A percentile compares a stretch with the other conserved stretches of the same genome.
Conservation (phyloP, 2,797 vertebrate genomes). For the Falco concolor region DNA sequence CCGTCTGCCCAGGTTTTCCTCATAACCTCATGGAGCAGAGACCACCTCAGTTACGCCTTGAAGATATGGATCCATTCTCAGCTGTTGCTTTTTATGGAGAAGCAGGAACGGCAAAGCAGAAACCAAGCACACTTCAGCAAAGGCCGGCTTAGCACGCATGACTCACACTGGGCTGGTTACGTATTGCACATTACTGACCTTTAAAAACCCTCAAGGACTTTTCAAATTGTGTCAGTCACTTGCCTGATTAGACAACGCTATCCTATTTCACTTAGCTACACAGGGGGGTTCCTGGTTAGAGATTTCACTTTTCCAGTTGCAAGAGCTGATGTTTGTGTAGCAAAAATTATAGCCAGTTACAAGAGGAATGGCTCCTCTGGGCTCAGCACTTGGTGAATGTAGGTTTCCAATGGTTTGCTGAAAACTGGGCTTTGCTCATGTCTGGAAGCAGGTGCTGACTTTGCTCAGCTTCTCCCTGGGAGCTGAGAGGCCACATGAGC, state of each 20-base stretch:
- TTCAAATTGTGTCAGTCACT: conserved; percentile 26
- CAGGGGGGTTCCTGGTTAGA: background rate
- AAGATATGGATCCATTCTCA: background rate
- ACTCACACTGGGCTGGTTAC: background rate
- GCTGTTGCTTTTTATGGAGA: background rate
- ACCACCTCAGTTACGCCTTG: rapidly evolving
- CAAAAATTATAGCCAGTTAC: background rate
- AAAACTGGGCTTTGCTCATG: background rate
- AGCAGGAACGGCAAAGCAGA: background rate
- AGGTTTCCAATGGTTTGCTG: background rate
- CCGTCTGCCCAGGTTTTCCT: background rate
- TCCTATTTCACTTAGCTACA: background rate
- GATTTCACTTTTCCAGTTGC: background rate
- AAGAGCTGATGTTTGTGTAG: background rate
- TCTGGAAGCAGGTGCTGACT: background rate
- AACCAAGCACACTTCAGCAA: background rate
- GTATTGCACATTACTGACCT: background rate
- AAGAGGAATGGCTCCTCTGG: background rate
- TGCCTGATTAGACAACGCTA: conserved; percentile 14
- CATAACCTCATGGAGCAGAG: background rate
- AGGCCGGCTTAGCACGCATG: background rate
- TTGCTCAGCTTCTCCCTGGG: background rate
- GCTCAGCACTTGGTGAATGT: background rate
- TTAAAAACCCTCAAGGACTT: conserved; percentile 25
- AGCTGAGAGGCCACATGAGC: background rate